Evolutionary conservation across 2,888 invertebrate genomes (phyloP), one percentile per base, ranked within the genome.

Genomic region (Catocala sponsa): DNA sequence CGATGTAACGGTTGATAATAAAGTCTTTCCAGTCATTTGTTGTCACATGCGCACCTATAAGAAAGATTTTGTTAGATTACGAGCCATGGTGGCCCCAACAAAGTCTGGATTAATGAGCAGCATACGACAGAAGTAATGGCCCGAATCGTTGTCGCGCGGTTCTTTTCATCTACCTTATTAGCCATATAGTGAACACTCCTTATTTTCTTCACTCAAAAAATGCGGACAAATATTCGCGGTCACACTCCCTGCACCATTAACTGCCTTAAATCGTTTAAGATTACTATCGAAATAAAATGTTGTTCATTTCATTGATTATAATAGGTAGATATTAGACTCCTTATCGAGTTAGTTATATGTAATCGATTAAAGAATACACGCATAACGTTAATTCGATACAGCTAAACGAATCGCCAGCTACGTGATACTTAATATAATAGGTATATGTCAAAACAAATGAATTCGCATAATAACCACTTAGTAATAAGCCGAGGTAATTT

Each of bases 91-190:
- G 64, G 72, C 70, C 70, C 63, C 71, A 67, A 68, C 64, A 69
- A 63, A 60, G 60, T 55, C 67, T 58, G 54, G 48, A 53, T 66
- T 69, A 74, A 78, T 74, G 65, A 69, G 65, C 53, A 43, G 60
- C 63, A 64, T 63, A 63, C 59, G 59, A 53, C 63, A 68, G 65
- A 66, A 74, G 79, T 84, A 86, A 89, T 86, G 81, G 70, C 58
- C 68, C 73, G 65, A 79, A 83, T 86, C 83, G 67, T 62, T 66
- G 73, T 75, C 76, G 50, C 69, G 82, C 89, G 88, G 87, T 76
- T 59, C 80, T 79, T 91, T 89, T 87, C 78, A 81, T 73, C 79
- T 70, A 33, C 80, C 84, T 86, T 88, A 90, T 91, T 90, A 87
- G 84, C 74, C 74, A 72, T 2, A 15, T 2, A 58, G 68, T 71